Evolutionary conservation across 2,113 vertebrate species (phyloP).

Genomic region (Paracanthobrama guichenoti): DNA sequence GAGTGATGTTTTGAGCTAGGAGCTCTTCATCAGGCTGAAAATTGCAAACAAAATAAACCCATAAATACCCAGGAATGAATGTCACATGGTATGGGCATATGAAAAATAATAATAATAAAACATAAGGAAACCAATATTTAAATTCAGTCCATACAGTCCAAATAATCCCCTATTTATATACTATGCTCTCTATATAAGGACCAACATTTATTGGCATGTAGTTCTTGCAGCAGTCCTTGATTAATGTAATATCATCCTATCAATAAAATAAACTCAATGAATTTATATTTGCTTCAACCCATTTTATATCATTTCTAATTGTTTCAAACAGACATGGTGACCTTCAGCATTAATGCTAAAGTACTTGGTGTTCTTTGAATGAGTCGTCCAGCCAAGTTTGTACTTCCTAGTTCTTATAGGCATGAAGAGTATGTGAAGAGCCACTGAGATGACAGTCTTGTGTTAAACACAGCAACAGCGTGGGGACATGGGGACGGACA

Average conservation of each 20-base stretch:
- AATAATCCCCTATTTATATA: no score
- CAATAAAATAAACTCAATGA: no score
- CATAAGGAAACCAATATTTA: neutral
- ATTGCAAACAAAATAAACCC: neutral
- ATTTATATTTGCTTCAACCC: neutral
- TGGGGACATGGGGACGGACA: conserved; percentile 55
- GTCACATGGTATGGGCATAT: neutral
- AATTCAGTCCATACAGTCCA: no score
- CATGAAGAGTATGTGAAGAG: neutral
- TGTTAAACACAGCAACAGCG: conserved; percentile 52
- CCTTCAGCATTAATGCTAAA: neutral
- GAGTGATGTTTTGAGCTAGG: no score
- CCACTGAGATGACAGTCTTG: neutral
- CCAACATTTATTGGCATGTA: neutral
- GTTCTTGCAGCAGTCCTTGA: no score
- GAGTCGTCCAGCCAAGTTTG: neutral
- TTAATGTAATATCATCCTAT: no score
- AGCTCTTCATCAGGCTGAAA: no score
- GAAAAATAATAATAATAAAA: no score
- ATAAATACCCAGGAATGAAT: neutral
- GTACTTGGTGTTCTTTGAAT: neutral
- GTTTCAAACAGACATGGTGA: neutral
- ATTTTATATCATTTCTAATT: neutral
- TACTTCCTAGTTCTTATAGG: neutral
- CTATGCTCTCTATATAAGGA: neutral